Evolutionary conservation across 2,113 vertebrate species (phyloP).

Genomic region (Tretioscincus oriximinensis): DNA sequence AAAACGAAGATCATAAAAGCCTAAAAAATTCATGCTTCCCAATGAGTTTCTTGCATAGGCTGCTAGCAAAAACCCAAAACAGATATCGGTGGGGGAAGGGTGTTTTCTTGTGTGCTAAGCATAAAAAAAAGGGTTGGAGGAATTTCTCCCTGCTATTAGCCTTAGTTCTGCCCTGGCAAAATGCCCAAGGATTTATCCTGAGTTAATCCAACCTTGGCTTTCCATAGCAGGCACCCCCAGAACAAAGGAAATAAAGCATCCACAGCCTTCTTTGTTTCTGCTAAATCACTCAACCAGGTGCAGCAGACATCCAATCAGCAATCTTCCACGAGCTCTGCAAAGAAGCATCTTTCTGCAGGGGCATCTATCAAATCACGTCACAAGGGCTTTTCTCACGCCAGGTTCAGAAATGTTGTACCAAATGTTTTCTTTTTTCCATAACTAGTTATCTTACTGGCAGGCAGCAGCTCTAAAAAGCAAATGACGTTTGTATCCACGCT

Average conservation of each 20-base stretch:
- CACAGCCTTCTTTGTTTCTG: conserved; percentile 38
- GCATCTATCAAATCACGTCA: neutral
- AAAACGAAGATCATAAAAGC: neutral
- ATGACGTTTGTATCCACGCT: neutral
- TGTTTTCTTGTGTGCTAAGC: conserved; percentile 42
- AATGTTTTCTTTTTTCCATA: conserved; percentile 22
- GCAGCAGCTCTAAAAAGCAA: neutral
- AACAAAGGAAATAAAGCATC: conserved; percentile 69
- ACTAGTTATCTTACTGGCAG: neutral
- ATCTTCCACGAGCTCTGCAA: conserved; percentile 27
- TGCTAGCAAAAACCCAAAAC: conserved; percentile 32
- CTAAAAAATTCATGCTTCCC: too few relatives aligned
- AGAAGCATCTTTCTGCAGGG: conserved; percentile 24
- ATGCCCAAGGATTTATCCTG: conserved; percentile 67
- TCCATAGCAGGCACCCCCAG: conserved; percentile 56
- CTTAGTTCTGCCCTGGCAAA: conserved; percentile 57
- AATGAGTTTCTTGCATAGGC: neutral
- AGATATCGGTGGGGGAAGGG: neutral
- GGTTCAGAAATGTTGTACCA: conserved; percentile 12
- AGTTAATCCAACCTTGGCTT: conserved; percentile 62
- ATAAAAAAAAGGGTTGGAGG: conserved; percentile 38
- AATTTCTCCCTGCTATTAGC: conserved; percentile 36
- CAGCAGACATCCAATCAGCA: conserved; percentile 56
- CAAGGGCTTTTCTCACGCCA: neutral
- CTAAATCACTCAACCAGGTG: conserved; percentile 65